phyloP scores from a whole-genome alignment of 2,888 invertebrate genomes.

The Netelia melanura region DNA sequence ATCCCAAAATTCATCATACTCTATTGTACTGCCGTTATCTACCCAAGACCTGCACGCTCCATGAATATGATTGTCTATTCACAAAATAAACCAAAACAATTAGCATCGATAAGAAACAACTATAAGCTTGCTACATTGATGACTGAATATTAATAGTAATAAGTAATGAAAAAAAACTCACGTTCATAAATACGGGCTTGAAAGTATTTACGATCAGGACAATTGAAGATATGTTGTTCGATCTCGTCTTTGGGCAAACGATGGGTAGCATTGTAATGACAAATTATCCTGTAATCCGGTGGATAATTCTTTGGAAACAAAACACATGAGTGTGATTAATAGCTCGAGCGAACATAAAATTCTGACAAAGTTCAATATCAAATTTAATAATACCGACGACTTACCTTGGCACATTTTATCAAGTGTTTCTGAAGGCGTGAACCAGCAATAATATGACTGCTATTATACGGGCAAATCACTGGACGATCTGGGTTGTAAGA shows the following conservation, averaged over 20 bases:
- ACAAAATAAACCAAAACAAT: conserved; percentile 28
- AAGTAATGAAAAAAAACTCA: conserved; percentile 60
- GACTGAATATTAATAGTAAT: conserved; percentile 1
- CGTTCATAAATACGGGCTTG: conserved; percentile 65
- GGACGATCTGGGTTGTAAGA: conserved; percentile 46
- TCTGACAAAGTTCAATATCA: background rate
- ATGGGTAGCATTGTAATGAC: conserved; percentile 82
- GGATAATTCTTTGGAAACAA: conserved; percentile 77
- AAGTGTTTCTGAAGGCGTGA: conserved; percentile 80
- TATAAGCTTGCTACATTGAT: background rate
- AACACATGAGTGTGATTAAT: background rate
- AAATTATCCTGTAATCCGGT: conserved; percentile 76
- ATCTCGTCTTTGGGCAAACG: conserved; percentile 76
- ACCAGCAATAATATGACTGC: conserved; percentile 75
- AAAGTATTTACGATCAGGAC: conserved; percentile 71
- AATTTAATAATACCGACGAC: background rate
- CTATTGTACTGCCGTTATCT: conserved; percentile 67
- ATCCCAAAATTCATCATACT: conserved; percentile 77
- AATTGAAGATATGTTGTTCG: conserved; percentile 76
- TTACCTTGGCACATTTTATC: conserved; percentile 82
- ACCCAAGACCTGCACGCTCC: conserved; percentile 36
- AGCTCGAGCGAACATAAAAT: background rate
- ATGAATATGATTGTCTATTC: conserved; percentile 49
- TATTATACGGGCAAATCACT: conserved; percentile 79
- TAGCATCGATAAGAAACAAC: background rate